Evolutionary conservation across 2,113 vertebrate species (phyloP).

Genomic region (Marmota monax): DNA sequence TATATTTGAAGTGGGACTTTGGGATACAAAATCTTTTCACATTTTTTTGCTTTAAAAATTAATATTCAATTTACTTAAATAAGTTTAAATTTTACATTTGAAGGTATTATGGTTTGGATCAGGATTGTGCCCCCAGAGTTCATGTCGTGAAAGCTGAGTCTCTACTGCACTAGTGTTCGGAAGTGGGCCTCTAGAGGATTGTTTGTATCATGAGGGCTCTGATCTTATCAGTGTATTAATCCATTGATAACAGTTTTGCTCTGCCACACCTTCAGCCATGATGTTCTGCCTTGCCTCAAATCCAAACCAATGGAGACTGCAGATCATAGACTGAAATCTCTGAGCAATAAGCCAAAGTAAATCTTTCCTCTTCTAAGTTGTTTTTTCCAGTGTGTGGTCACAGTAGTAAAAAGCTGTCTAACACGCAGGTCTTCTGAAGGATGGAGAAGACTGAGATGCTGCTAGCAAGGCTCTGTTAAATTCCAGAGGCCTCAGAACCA

Average conservation of each 20-base stretch:
- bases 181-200: not conserved
- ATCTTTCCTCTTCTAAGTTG: not conserved
- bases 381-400: not conserved
- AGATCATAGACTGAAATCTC: no score
- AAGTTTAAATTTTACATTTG: not conserved
- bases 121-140: not conserved
- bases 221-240: not conserved
- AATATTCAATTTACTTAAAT: conserved; percentile 2
- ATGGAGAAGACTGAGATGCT: no score
- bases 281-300: not conserved
- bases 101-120: not conserved
- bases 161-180: not conserved
- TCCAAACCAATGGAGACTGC: not conserved
- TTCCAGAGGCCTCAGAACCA: not conserved
- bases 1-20: conserved; percentile 3
- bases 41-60: conserved; percentile 1
- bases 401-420: not conserved
- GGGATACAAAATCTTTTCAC: not conserved
- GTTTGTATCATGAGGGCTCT: not conserved
- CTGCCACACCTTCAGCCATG: not conserved
- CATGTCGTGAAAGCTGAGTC: not conserved
- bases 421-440: not conserved
- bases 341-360: not conserved
- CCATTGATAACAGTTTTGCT: not conserved
- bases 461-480: no score